These are phyloP conservation scores for Thecophora atra DNA, from an alignment of 2,888 invertebrate genomes.

Conservation along the genomic window DNA sequence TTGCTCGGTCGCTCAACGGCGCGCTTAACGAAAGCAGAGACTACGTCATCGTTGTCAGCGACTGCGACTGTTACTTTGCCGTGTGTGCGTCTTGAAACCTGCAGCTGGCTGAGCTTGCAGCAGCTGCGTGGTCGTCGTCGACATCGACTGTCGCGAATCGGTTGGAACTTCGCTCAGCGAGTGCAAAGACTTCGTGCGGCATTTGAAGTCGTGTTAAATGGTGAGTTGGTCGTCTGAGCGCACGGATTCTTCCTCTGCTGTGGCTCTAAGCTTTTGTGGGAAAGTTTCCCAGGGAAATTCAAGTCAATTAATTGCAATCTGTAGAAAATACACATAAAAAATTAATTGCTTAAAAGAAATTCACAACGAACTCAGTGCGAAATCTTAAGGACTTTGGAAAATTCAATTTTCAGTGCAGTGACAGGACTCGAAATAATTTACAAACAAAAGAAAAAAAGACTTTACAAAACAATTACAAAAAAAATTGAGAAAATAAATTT, in stretches of 20 bases:
- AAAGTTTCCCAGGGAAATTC: slow-evolving; percentile 36
- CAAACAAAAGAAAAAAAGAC: not conserved
- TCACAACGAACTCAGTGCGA: not conserved
- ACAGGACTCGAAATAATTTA: too few relatives aligned
- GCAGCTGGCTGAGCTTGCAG: slow-evolving; percentile 25
- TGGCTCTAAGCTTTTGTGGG: slow-evolving; percentile 10
- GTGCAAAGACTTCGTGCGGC: slow-evolving; percentile 60
- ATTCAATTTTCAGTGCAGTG: too few relatives aligned
- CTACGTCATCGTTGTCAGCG: slow-evolving; percentile 6
- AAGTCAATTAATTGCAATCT: slow-evolving; percentile 17
- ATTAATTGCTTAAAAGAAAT: too few relatives aligned
- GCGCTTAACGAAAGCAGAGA: not conserved
- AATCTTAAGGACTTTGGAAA: too few relatives aligned
- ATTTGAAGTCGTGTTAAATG: slow-evolving; percentile 63
- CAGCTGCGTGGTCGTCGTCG: slow-evolving; percentile 33
- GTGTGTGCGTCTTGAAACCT: not conserved
- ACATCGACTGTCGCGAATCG: slow-evolving; percentile 40
- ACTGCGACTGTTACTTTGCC: slow-evolving; percentile 6
- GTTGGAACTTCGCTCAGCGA: slow-evolving; percentile 52
- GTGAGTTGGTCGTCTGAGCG: slow-evolving; percentile 60
- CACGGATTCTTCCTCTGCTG: slow-evolving; percentile 35
- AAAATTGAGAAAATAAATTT: not conserved
- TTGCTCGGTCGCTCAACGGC: slow-evolving; percentile 22
- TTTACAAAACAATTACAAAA: not conserved
- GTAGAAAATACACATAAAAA: not conserved